phyloP scores from a whole-genome alignment of 2,797 vertebrate species.

The Intellagama lesueurii region DNA sequence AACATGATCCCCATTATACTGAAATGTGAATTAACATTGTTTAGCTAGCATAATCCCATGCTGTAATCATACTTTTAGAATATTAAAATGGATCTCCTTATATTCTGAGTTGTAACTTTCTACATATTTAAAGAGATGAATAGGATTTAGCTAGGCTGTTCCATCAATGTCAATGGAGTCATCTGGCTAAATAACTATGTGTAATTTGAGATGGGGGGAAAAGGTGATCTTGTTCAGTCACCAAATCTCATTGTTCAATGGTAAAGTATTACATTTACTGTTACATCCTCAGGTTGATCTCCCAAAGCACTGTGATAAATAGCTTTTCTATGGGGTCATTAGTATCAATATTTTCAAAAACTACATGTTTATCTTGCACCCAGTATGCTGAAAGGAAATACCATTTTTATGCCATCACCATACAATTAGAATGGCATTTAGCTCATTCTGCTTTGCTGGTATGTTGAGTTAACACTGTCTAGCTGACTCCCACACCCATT shows the following conservation, averaged over 20 bases:
- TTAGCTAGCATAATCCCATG: constrained; percentile 55
- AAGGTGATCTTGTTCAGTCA: constrained; percentile 35
- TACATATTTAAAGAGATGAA: constrained; percentile 2
- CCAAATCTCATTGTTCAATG: constrained; percentile 32
- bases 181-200: constrained; percentile 5
- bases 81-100: constrained; percentile 54
- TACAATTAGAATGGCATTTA: not conserved
- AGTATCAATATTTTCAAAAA: constrained; percentile 24
- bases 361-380: constrained; percentile 17
- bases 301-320: constrained; percentile 30
- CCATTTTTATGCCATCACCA: not conserved
- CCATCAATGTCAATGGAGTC: not conserved
- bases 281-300: constrained; percentile 14
- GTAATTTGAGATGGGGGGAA: constrained; percentile 14
- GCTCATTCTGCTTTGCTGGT: not conserved
- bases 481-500: not conserved
- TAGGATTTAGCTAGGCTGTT: constrained; percentile 51
- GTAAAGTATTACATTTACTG: constrained; percentile 27
- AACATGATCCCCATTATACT: constrained; percentile 52
- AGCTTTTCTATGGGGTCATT: rapidly evolving
- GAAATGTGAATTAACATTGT: constrained; percentile 46
- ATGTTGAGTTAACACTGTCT: not conserved
- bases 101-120: constrained; percentile 41
- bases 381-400: not conserved
- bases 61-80: constrained; percentile 59